These are phyloP conservation scores for Tetrapedia diversipes DNA, from an alignment of 2,888 invertebrate species.

Conservation along the genomic window DNA sequence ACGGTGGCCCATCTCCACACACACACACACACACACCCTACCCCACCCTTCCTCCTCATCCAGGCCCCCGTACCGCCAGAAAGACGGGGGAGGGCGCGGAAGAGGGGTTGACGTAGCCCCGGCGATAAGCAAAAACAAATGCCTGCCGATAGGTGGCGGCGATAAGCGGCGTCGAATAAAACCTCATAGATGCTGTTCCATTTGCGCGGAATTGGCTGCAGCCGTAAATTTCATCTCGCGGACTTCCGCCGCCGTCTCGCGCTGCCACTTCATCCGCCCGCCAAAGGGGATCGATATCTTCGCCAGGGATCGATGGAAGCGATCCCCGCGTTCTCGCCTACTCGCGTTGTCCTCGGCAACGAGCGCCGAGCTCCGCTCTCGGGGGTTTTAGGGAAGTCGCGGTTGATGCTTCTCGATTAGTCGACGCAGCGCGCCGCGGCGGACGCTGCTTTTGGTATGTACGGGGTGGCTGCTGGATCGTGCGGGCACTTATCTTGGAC, in stretches of 20 bases:
- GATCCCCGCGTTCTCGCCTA: slow-evolving; percentile 25
- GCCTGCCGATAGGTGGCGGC: slow-evolving; percentile 73
- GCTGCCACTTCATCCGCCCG: slow-evolving; percentile 52
- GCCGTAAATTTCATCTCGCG: slow-evolving; percentile 70
- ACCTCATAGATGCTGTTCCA: slow-evolving; percentile 71
- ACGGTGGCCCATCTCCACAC: slow-evolving; percentile 73
- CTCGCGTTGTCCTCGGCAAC: background rate
- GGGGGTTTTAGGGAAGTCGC: background rate
- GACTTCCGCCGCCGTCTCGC: slow-evolving; percentile 68
- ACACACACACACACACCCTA: no score
- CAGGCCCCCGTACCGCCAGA: no score
- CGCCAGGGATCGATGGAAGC: slow-evolving; percentile 37
- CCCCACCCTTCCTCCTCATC: background rate
- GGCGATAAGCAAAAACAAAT: slow-evolving; percentile 81
- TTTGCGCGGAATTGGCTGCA: slow-evolving; percentile 66
- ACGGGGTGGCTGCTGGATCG: background rate
- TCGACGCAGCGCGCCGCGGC: no score
- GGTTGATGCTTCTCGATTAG: background rate
- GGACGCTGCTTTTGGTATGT: background rate
- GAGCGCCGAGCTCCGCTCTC: background rate
- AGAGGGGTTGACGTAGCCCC: slow-evolving; percentile 65
- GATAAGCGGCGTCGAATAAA: slow-evolving; percentile 70
- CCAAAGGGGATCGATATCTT: slow-evolving; percentile 61
- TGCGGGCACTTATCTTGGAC: background rate
- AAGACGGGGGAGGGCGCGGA: no score